These are phyloP conservation scores for Camelus bactrianus DNA, from an alignment of 2,113 vertebrate genomes.

Conservation along the genomic window DNA sequence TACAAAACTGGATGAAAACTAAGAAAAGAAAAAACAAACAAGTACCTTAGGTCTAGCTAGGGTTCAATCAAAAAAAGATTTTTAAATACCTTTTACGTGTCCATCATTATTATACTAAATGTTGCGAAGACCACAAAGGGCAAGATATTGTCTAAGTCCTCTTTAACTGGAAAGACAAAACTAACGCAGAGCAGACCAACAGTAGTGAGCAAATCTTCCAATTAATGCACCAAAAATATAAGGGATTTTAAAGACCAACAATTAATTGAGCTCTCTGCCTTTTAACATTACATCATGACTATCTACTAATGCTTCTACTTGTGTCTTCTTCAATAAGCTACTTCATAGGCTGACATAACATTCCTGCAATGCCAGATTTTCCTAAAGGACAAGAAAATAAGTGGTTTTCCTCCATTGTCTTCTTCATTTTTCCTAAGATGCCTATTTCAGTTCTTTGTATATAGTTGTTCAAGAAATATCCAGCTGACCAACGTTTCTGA, in stretches of 20 bases:
- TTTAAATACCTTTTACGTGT: not conserved
- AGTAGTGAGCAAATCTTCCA: not conserved
- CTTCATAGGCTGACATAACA: not conserved
- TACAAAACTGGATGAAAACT: not conserved
- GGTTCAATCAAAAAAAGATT: not conserved
- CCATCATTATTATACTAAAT: not conserved
- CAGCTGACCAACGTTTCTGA: not conserved
- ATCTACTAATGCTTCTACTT: not conserved
- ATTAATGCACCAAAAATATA: not conserved
- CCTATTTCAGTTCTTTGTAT: not conserved
- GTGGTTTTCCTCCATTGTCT: not conserved
- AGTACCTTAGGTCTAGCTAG: not conserved
- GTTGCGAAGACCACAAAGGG: not conserved
- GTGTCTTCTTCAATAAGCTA: not conserved
- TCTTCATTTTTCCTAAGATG: not conserved
- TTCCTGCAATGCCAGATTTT: not conserved
- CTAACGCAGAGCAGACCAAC: not conserved
- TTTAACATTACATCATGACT: not conserved
- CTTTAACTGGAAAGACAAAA: not conserved
- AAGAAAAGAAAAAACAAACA: slow-evolving; percentile 13
- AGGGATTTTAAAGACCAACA: not conserved
- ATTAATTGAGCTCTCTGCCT: not conserved
- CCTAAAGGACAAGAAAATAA: not conserved
- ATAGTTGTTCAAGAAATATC: not conserved
- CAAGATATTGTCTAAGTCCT: not conserved